Evolutionary conservation across 2,113 vertebrate species (phyloP).

Genomic region (Sciurus niger): DNA sequence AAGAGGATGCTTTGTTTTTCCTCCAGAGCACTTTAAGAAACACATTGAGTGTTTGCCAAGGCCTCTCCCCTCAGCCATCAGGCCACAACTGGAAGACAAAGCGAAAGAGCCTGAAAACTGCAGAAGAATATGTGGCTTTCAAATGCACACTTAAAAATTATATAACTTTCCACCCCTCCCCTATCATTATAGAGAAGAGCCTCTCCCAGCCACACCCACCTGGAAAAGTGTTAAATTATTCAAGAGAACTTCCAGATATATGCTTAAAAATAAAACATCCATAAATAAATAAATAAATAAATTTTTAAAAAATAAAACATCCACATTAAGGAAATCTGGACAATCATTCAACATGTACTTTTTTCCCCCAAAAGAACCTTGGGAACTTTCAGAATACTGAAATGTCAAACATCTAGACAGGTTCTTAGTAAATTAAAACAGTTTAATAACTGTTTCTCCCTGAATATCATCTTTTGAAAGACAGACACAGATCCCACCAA

Average conservation of each 20-base stretch:
- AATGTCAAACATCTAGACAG: constrained; percentile 61
- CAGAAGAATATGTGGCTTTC: not conserved
- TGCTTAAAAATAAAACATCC: constrained; percentile 21
- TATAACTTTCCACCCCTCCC: not conserved
- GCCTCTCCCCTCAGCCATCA: not conserved
- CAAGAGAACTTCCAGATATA: not conserved
- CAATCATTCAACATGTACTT: not conserved
- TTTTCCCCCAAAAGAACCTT: not conserved
- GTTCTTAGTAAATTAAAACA: constrained; percentile 56
- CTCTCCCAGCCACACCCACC: not conserved
- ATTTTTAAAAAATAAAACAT: constrained; percentile 24
- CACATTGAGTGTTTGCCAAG: not conserved
- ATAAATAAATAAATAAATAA: no score
- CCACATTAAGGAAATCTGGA: constrained; percentile 23
- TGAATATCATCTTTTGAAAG: constrained; percentile 55
- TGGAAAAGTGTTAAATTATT: not conserved
- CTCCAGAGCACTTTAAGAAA: constrained; percentile 33
- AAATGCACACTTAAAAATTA: not conserved
- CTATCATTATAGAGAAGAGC: not conserved
- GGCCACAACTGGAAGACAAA: not conserved
- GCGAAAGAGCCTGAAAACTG: not conserved
- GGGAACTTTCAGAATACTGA: constrained; percentile 44
- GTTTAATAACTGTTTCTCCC: constrained; percentile 29
- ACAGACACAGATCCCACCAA: not conserved
- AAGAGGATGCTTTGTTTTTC: constrained; percentile 51